Evolutionary conservation across 2,113 vertebrate species (phyloP), one percentile per base, ranked within the genome.

Genomic region (Toxotes chatareus): DNA sequence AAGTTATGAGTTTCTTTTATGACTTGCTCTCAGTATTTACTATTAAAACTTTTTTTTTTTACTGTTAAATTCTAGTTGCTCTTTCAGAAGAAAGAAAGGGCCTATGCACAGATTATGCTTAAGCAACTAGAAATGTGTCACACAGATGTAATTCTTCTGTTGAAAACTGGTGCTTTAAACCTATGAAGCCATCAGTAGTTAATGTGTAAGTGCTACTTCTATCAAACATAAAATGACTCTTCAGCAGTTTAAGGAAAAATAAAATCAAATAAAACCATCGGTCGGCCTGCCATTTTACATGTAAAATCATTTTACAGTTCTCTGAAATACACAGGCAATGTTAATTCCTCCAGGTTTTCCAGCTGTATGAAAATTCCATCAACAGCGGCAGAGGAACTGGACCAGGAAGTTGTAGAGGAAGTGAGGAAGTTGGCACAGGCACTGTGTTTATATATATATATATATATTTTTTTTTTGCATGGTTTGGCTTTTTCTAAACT

Each of bases 41-140:
- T 40, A n/a, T 66, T 32, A 44, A 19, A 66, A 51, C 31, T 31
- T 69, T 32, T 36, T 7, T 61, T 46, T 47, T 46, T 13, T 2
- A 27, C 27, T 27, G 0, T 60, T 16, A 51, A 17, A 32, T 47
- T 80, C 32, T 49, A n/a, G 31, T 31, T 44, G 23, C 14, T 65
- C 31, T 47, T 42, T 11, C 32, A 42, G 32, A 42, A 4, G 23
- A 71, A 73, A 67, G 19, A 8, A 55, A 59, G 6, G 11, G 21
- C 46, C 34, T 51, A 44, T 46, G 68, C n/a, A 44, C 5, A 49
- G 31, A 55, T 57, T 67, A 27, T 77, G 9, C 34, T 72, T 17
- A 44, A 53, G 14, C 42, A 72, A 59, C 40, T 31, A 32, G 8
- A 83, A 47, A 73, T 78, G 21, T 67, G 21, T 69, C 47, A 79